Evolutionary conservation across 2,797 vertebrate species (phyloP).

Genomic region (Podarcis lilfordi): DNA sequence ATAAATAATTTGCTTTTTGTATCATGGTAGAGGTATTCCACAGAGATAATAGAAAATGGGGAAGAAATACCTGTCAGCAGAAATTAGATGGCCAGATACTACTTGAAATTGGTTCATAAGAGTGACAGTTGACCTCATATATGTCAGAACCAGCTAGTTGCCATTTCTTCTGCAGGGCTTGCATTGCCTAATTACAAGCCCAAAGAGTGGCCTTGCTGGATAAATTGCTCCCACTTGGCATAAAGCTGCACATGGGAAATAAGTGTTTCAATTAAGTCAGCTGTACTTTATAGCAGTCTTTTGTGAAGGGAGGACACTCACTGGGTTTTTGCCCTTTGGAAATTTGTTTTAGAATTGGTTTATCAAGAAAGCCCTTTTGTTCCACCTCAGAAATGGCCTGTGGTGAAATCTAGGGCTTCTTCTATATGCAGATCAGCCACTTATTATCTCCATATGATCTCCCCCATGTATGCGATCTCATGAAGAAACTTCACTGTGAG

Average conservation of each 20-base stretch:
- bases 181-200: background rate
- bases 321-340: background rate
- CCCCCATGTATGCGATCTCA: background rate
- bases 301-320: background rate
- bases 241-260: constrained; percentile 15
- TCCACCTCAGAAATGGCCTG: background rate
- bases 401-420: background rate
- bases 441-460: background rate
- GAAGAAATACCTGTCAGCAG: background rate
- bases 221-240: constrained; percentile 11
- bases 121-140: background rate
- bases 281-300: constrained; percentile 5
- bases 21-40: background rate
- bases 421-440: background rate
- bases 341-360: background rate
- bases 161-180: background rate
- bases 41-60: background rate
- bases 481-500: background rate
- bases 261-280: constrained; percentile 15
- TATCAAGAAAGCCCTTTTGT: background rate
- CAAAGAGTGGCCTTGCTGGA: constrained; percentile 10
- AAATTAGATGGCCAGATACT: background rate
- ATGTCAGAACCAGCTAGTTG: background rate
- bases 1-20: background rate
- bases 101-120: background rate